Percentiles rank a stretch among this genome's conserved stretches.
Evolutionary conservation across 2,797 vertebrate genomes (phyloP).

Genomic region (Gymnocypris eckloni): DNA sequence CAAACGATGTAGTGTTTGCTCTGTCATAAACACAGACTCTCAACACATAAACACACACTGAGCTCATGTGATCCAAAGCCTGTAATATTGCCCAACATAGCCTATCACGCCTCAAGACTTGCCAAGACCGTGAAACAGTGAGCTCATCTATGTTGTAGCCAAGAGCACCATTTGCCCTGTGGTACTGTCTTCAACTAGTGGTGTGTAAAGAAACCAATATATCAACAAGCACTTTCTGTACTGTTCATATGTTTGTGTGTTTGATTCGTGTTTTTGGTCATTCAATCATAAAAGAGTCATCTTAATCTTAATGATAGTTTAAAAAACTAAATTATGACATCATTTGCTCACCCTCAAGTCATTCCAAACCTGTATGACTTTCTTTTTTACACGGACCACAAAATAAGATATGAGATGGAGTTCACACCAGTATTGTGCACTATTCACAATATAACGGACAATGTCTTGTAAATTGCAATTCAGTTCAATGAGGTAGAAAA

Average conservation of each 20-base stretch:
- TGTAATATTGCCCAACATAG: constrained; percentile 39
- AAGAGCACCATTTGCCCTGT: constrained; percentile 42
- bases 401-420: not conserved
- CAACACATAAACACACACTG: constrained; percentile 22
- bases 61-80: constrained; percentile 46
- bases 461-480: not conserved
- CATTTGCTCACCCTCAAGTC: not conserved
- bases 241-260: constrained; percentile 5
- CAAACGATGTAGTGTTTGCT: constrained; percentile 42
- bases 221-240: constrained; percentile 9
- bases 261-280: constrained; percentile 8
- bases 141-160: constrained; percentile 44
- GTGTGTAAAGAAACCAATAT: constrained; percentile 26
- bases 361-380: not conserved
- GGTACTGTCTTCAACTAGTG: constrained; percentile 28
- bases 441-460: not conserved
- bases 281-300: not conserved
- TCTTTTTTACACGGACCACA: not conserved
- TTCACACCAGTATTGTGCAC: not conserved
- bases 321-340: not conserved
- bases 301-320: not conserved
- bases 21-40: constrained; percentile 49
- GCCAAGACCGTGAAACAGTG: constrained; percentile 43
- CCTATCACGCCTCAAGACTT: constrained; percentile 9
- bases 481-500: not conserved